Evolutionary conservation across 2,888 invertebrate species (phyloP), one percentile per base, ranked within the genome.

Genomic region (Thalpophila matura): DNA sequence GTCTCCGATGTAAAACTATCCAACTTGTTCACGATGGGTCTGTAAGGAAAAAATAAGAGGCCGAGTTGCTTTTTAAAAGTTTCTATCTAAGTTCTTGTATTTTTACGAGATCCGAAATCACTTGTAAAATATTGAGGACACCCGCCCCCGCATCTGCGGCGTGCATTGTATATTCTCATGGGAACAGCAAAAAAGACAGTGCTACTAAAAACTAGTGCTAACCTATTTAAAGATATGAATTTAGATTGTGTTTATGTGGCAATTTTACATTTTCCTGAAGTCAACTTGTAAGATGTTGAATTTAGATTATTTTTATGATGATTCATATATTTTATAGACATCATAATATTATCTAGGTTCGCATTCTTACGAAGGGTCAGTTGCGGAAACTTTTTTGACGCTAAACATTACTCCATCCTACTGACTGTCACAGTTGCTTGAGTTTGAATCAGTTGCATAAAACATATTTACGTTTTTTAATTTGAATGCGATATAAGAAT

Each of bases 1-100:
- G 91, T 89, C 89, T 83, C 86, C 86, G 81, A 87, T 91, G 89
- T 91, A 89, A 91, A 91, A 91, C 92, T 92, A 92, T 89, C 87
- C 74, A 91, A 92, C 86, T 91, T 90, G 78, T 80, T 80, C 77
- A 69, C 81, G 85, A 88, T 89, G 83, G 89, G 87, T 87, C 89
- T 87, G 86, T 87, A 80, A 89, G 88, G 85, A 87, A 89, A 89
- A 91, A 89, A 89, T 88, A 89, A 89, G 82, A 85, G 85, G 78
- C 80, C 65, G 73, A 85, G 80, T 87, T 73, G 86, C 86, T 88
- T 90, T 90, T 90, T 86, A 91, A 91, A 89, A 90, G 89, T 91
- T 89, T 83, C 82, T 80, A 77, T 82, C 81, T 75, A 86, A 89
- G 81, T 88, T 83, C 78, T 86, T 88, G 81, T 89, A 88, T 88